These are phyloP conservation scores for Ictidomys tridecemlineatus DNA, from an alignment of 2,113 vertebrate genomes.

Conservation along the genomic window DNA sequence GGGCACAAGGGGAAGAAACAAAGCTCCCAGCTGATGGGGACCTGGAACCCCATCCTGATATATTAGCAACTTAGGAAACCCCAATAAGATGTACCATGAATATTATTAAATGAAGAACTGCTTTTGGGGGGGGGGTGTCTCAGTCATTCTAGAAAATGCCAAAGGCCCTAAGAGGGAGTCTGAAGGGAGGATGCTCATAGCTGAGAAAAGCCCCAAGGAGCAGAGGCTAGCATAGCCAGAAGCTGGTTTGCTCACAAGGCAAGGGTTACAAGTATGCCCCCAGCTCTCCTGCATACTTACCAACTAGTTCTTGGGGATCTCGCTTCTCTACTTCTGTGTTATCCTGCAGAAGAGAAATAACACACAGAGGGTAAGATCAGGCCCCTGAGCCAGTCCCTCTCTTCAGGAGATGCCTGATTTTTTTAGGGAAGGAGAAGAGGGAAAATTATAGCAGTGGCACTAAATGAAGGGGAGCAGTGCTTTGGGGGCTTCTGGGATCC, in stretches of 20 bases:
- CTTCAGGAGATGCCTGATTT: background rate
- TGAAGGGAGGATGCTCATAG: background rate
- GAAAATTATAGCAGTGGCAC: background rate
- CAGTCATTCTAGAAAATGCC: constrained; percentile 32
- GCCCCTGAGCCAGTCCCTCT: background rate
- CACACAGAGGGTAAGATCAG: background rate
- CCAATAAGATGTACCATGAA: background rate
- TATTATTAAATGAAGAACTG: background rate
- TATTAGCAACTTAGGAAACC: constrained; percentile 53
- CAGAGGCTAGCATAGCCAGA: background rate
- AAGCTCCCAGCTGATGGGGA: background rate
- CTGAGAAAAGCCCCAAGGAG: background rate
- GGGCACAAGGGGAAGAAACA: background rate
- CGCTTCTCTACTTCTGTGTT: constrained; percentile 92
- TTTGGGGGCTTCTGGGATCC: background rate
- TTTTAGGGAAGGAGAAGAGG: background rate
- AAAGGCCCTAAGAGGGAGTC: background rate
- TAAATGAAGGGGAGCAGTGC: background rate
- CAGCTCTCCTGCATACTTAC: constrained; percentile 87
- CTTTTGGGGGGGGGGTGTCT: background rate
- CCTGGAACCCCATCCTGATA: background rate
- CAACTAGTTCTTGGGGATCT: constrained; percentile 97
- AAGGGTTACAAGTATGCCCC: background rate
- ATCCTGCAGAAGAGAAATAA: constrained; percentile 87
- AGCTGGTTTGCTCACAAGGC: background rate